Conservation (phyloP, 2,888 invertebrate genomes). For the Schizotus pectinicornis region DNA sequence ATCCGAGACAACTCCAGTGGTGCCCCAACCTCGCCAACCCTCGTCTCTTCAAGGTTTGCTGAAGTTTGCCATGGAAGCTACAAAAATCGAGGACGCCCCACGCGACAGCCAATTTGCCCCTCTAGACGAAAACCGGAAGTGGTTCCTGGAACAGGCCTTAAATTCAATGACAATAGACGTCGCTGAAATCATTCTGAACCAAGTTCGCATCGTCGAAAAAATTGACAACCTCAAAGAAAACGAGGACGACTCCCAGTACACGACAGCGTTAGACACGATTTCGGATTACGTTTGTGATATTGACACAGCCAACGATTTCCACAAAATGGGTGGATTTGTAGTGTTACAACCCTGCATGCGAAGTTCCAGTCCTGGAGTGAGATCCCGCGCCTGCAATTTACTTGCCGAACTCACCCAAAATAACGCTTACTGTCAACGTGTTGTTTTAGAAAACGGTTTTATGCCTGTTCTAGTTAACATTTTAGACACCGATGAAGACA, state of each 20-base stretch:
- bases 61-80: constrained; percentile 73
- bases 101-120: constrained; percentile 60
- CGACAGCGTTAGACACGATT: constrained; percentile 71
- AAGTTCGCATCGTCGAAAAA: constrained; percentile 66
- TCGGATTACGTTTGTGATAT: constrained; percentile 75
- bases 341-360: constrained; percentile 73
- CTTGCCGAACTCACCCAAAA: constrained; percentile 85
- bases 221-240: constrained; percentile 59
- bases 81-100: constrained; percentile 66
- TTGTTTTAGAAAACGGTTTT: constrained; percentile 69
- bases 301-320: constrained; percentile 75
- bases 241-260: constrained; percentile 64
- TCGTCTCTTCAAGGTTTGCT: constrained; percentile 63
- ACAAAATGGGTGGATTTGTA: constrained; percentile 81
- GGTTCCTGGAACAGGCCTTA: constrained; percentile 76
- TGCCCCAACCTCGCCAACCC: constrained; percentile 52
- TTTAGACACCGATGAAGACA: constrained; percentile 64
- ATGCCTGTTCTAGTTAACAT: constrained; percentile 68
- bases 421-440: constrained; percentile 80
- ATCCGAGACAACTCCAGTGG: not conserved
- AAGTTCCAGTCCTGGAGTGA: constrained; percentile 66
- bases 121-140: constrained; percentile 70
- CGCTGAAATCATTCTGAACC: constrained; percentile 68
- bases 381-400: constrained; percentile 70
- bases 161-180: constrained; percentile 74